Evolutionary conservation across 2,888 invertebrate genomes (phyloP), one percentile per base, ranked within the genome.

Genomic region (Macaria notata): DNA sequence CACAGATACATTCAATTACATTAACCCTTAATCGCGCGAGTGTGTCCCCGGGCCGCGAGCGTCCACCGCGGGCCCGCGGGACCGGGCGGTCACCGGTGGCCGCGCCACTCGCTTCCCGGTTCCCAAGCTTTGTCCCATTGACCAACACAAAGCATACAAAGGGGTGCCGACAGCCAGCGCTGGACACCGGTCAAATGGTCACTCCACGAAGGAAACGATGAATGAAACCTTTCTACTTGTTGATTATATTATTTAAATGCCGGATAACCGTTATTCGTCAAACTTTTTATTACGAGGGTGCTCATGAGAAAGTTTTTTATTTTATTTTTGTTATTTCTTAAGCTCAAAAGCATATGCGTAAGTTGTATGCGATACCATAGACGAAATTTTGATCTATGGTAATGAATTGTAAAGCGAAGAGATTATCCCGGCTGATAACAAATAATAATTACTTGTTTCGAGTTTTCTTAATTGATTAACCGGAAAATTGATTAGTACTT

Each of bases 201-300:
- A 86, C 85, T 78, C 79, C 83, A 84, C 78, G 81, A 78, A 64
- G 85, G 89, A 89, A 88, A 87, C 81, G 83, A 86, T 88, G 87
- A 88, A 88, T 84, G 79, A 78, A 75, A 75, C 78, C 86, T 87
- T 86, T 85, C 88, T 85, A 86, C 76, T 78, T 58, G 68, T 63
- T 86, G 86, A 86, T 86, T 88, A 86, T 84, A 88, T 87, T 89
- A 89, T 89, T 87, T 85, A 87, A 88, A 88, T 85, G 72, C 79
- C 69, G 73, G 66, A 76, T 77, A 82, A 82, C 89, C 88, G 89
- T 90, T 89, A 90, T 71, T 64, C 81, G 86, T 87, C 88, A 88
- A 83, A 76, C 71, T 81, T 79, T 81, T 83, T 82, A 78, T 79
- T 71, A 61, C 50, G 48, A 55, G 51, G 64, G 66, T 76, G 79